Conservation (phyloP, 2,888 invertebrate genomes). For the Panopea generosa region DNA sequence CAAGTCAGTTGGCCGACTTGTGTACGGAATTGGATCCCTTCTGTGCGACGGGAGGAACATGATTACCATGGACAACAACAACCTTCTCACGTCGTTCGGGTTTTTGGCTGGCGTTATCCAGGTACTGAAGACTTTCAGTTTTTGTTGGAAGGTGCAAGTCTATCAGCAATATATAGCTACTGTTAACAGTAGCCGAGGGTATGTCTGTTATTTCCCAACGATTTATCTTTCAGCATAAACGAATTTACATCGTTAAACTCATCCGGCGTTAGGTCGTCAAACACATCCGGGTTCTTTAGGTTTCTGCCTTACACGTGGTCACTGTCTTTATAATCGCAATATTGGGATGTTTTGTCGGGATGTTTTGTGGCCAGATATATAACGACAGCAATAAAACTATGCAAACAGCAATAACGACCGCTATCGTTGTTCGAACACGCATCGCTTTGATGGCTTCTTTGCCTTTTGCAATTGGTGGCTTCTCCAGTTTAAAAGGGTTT, state of each 20-base stretch:
- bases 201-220: constrained; percentile 55
- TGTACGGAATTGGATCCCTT: constrained; percentile 67
- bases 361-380: constrained; percentile 16
- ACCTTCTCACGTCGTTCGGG: constrained; percentile 72
- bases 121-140: constrained; percentile 62
- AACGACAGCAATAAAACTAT: constrained; percentile 33
- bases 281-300: constrained; percentile 67
- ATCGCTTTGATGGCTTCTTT: constrained; percentile 4
- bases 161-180: constrained; percentile 71
- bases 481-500: no score
- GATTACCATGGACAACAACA: constrained; percentile 73
- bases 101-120: constrained; percentile 51
- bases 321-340: constrained; percentile 22
- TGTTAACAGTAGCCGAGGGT: constrained; percentile 55
- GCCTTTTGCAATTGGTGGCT: not conserved
- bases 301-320: constrained; percentile 59
- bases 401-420: not conserved
- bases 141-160: constrained; percentile 72
- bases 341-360: constrained; percentile 12
- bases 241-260: constrained; percentile 67
- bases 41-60: constrained; percentile 65
- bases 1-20: constrained; percentile 67
- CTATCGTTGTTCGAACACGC: constrained; percentile 10
- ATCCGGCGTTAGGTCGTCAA: constrained; percentile 71
- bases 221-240: constrained; percentile 58